phyloP scores from a whole-genome alignment of 2,113 vertebrate genomes.

The cat (Felis catus) region DNA sequence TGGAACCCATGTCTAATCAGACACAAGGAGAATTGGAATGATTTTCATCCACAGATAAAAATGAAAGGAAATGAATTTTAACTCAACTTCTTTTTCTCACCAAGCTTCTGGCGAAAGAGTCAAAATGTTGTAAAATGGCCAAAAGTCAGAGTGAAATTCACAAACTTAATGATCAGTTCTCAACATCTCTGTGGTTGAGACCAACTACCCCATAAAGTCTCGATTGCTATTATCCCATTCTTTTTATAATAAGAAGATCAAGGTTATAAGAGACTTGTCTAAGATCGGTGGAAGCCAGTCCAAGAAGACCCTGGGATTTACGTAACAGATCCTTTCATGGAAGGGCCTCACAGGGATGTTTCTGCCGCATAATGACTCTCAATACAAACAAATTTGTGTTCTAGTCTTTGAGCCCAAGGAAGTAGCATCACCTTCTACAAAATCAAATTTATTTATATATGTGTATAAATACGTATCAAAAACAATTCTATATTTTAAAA shows the following conservation, averaged over 20 bases:
- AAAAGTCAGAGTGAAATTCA: slow-evolving; percentile 44
- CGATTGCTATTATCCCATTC: not conserved
- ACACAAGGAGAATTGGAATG: not conserved
- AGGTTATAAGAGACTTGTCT: slow-evolving; percentile 39
- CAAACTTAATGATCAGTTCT: slow-evolving; percentile 10
- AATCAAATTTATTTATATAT: slow-evolving; percentile 25
- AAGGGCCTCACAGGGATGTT: not conserved
- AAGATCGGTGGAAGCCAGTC: slow-evolving; percentile 20
- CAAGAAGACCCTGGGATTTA: slow-evolving; percentile 40
- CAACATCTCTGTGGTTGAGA: slow-evolving; percentile 34
- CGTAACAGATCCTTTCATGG: slow-evolving; percentile 1
- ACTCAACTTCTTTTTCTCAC: not conserved
- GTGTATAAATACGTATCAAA: not conserved
- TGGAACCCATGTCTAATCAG: not conserved
- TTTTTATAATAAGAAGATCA: slow-evolving; percentile 62
- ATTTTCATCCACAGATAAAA: slow-evolving; percentile 2
- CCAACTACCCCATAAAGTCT: not conserved
- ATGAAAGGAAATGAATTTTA: slow-evolving; percentile 35
- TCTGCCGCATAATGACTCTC: slow-evolving; percentile 41
- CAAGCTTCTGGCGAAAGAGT: slow-evolving; percentile 14
- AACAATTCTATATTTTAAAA: slow-evolving; percentile 38
- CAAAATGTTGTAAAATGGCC: slow-evolving; percentile 20
- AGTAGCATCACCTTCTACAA: not conserved
- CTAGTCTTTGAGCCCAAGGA: slow-evolving; percentile 49
- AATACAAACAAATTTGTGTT: slow-evolving; percentile 39